A percentile compares a stretch with the other conserved stretches of the same genome.
Conservation (phyloP, 2,888 invertebrate species). For the Thereva unica region DNA sequence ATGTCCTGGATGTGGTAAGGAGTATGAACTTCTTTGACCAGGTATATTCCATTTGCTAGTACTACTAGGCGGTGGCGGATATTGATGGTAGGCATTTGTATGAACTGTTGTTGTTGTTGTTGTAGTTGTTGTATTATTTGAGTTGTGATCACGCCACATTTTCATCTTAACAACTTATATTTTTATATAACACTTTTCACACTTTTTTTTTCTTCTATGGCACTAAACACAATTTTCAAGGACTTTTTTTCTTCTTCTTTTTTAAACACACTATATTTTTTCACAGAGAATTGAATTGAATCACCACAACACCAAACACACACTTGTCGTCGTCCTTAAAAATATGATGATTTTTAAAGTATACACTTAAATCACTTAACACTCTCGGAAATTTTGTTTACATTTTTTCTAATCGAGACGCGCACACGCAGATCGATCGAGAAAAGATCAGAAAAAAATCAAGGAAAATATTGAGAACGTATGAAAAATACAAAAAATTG, state of each 20-base stretch:
- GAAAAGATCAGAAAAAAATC: too few relatives aligned
- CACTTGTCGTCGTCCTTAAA: too few relatives aligned
- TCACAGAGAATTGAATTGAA: too few relatives aligned
- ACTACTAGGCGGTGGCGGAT: slow-evolving; percentile 43
- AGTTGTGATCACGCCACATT: slow-evolving; percentile 41
- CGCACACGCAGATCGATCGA: slow-evolving; percentile 12
- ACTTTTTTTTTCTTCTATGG: slow-evolving; percentile 26
- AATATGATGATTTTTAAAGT: not conserved
- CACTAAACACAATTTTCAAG: slow-evolving; percentile 8
- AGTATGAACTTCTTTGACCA: slow-evolving; percentile 46
- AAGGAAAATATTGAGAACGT: too few relatives aligned
- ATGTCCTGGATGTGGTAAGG: slow-evolving; percentile 48
- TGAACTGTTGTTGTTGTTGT: slow-evolving; percentile 32
- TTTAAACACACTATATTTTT: slow-evolving; percentile 2
- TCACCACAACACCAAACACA: too few relatives aligned
- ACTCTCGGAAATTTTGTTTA: slow-evolving; percentile 15
- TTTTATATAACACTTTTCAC: slow-evolving; percentile 15
- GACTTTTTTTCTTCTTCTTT: not conserved
- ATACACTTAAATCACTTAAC: slow-evolving; percentile 15
- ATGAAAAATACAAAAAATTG: too few relatives aligned
- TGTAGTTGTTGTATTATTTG: slow-evolving; percentile 20
- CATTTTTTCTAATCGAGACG: slow-evolving; percentile 14
- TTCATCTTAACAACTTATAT: slow-evolving; percentile 32
- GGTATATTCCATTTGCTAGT: slow-evolving; percentile 44
- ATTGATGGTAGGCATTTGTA: slow-evolving; percentile 42